Base-by-base conservation (phyloP, 2,797 vertebrate species). In the Artibeus jamaicensis region DNA sequence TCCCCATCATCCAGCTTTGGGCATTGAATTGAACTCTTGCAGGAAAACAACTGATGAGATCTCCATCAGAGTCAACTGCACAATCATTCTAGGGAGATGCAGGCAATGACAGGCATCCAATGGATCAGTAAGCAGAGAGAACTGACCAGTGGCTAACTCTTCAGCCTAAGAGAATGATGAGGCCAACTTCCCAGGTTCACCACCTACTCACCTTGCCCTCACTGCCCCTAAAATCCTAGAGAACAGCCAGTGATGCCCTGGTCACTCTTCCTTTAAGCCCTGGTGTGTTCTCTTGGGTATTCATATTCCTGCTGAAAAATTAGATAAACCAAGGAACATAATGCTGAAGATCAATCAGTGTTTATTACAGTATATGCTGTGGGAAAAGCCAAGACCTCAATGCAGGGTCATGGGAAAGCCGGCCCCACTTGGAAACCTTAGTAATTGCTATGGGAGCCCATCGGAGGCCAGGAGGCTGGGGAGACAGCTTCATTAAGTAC, bases 401-500 rank as follows among this genome's bases (percentile, higher is more conserved):
- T 74, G 18, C 46, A 48, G 29, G 86, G 34, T 16, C 5, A 2
- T 18, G 0, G 62, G 78, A 70, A 82, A 92, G 82, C 62, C 90
- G 89, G 59, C 24, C 92, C 71, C 26, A 4, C 39, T 57, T 85
- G 67, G 89, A 96, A 95, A 68, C 44, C 82, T 34, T 57, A 15
- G 59, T 86, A 84, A 97, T 96, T 77, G 95, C 78, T 46, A 73
- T 22, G 67, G 65, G 78, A 86, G 76, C 71, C 48, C 67, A 9
- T 55, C 2, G 0, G 89, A 32, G 86, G 86, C 90, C 85, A 93
- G 1, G 19, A 83, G 48, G 22, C 73, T 22, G 44, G 81, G 85
- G 55, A 92, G 85, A 96, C 15, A 12, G 78, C 68, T 96, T 96
- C 81, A 95, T 96, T 97, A 94, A 92, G 70, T 84, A 11, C 46